Base-by-base conservation (phyloP, 2,888 invertebrate species). In the Diabrotica balteata region DNA sequence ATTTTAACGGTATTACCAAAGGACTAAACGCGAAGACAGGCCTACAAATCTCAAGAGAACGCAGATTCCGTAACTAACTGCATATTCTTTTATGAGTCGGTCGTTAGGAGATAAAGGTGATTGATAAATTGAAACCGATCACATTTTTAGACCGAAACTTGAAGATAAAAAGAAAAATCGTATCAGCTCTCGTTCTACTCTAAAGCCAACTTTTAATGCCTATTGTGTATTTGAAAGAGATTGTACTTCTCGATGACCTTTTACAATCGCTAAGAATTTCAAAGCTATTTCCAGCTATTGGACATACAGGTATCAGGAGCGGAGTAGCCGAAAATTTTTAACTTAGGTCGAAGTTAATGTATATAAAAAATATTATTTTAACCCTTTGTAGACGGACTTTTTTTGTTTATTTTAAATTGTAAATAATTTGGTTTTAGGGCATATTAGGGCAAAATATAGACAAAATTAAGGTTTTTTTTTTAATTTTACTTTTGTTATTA, bases 111-210 rank as follows among this genome's bases (percentile, higher is more conserved):
- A 63, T 63, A 58, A 63, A 63, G 58, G 51, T 46, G 58, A 63
- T 63, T 51, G 57, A 63, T 63, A 45, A 57, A 63, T 63, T 51
- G 57, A 63, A 63, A 58, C 32, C 54, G 58, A 63, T 63, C 45
- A 46, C 51, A 63, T 63, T 63, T 63, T 51, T 11, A 63, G 52
- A 51, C 50, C 57, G 45, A 8, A 47, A 63, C 63, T 63, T 57
- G 43, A 32, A 63, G 63, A 58, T 63, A 63, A 58, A 58, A 54
- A 63, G 47, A 22, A 32, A 32, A 55, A 51, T 32, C 46, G 42
- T 47, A 54, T 54, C 17, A 42, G 22, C 42, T 43, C 11, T 44
- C 17, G 42, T 11, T 44, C 1, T 44, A 43, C 52, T 53, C 52
- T 61, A 61, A 61, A 61, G 61, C 61, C 61, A 61, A 61, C 61